phyloP scores from a whole-genome alignment of 2,113 vertebrate genomes.

The Coreoperca whiteheadi region DNA sequence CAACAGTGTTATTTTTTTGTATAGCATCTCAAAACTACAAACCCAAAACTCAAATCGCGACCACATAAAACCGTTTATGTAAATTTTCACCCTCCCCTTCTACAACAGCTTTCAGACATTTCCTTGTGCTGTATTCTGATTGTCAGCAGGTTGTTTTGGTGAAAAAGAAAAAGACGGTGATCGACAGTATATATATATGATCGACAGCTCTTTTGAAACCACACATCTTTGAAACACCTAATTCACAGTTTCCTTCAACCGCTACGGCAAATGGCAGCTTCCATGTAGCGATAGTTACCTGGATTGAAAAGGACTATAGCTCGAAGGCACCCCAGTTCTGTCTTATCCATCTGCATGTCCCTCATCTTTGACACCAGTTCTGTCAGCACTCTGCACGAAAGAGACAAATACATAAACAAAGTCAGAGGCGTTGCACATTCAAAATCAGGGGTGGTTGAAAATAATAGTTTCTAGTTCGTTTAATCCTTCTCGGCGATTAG shows the following conservation, averaged over 20 bases:
- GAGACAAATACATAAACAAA: slow-evolving; percentile 22
- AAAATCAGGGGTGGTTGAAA: background rate
- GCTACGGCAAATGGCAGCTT: background rate
- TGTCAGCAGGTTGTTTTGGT: background rate
- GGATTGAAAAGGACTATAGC: slow-evolving; percentile 99
- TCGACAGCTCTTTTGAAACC: background rate
- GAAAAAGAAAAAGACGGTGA: background rate
- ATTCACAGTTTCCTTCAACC: background rate
- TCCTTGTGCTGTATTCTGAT: background rate
- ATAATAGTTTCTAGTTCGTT: slow-evolving; percentile 1
- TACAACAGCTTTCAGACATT: too few relatives aligned
- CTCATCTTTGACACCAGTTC: slow-evolving; percentile 99
- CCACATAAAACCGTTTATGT: too few relatives aligned
- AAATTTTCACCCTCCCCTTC: background rate
- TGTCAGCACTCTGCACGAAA: slow-evolving; percentile 91
- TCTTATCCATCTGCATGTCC: slow-evolving; percentile 99
- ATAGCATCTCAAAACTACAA: background rate
- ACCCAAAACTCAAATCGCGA: background rate
- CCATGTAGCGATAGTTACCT: slow-evolving; percentile 77
- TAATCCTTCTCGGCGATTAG: background rate
- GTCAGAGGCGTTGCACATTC: slow-evolving; percentile 26
- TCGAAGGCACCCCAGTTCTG: slow-evolving; percentile 96
- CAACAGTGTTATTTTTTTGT: background rate
- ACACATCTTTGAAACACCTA: background rate
- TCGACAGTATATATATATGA: background rate